These are phyloP conservation scores for Ctena decussata DNA, from an alignment of 2,888 invertebrate species.

Conservation along the genomic window DNA sequence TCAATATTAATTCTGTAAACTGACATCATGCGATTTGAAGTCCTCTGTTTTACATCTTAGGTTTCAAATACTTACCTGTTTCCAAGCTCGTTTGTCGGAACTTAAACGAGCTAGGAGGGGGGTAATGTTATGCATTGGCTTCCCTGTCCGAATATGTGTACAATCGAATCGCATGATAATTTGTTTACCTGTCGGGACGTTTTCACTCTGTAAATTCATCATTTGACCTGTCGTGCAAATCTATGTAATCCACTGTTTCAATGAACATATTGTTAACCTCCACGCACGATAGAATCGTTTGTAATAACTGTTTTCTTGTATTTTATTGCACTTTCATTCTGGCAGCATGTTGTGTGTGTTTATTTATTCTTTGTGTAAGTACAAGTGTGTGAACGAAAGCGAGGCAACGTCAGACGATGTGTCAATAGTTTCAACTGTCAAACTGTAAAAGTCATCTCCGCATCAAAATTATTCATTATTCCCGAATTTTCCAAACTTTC, in stretches of 20 bases:
- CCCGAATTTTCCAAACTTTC: not conserved
- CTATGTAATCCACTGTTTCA: not conserved
- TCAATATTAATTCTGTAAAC: not conserved
- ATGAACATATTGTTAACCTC: not conserved
- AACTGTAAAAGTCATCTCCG: not conserved
- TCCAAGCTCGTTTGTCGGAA: not conserved
- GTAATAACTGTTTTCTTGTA: not conserved
- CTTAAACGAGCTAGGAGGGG: constrained; percentile 3
- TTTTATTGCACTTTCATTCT: not conserved
- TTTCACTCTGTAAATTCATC: not conserved
- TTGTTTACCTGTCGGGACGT: not conserved
- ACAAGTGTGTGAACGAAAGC: not conserved
- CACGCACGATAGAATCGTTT: not conserved
- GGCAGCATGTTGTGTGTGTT: not conserved
- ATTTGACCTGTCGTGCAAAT: not conserved
- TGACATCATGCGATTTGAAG: not conserved
- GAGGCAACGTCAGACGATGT: not conserved
- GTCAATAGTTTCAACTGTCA: not conserved
- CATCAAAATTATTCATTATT: not conserved
- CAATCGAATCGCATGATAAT: not conserved
- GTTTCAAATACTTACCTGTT: not conserved
- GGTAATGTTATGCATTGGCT: not conserved
- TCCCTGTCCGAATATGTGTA: not conserved
- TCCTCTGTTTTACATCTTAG: too few relatives aligned
- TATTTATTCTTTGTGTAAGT: not conserved